Conservation (phyloP, 2,888 invertebrate species). For the Perdita meconis region DNA sequence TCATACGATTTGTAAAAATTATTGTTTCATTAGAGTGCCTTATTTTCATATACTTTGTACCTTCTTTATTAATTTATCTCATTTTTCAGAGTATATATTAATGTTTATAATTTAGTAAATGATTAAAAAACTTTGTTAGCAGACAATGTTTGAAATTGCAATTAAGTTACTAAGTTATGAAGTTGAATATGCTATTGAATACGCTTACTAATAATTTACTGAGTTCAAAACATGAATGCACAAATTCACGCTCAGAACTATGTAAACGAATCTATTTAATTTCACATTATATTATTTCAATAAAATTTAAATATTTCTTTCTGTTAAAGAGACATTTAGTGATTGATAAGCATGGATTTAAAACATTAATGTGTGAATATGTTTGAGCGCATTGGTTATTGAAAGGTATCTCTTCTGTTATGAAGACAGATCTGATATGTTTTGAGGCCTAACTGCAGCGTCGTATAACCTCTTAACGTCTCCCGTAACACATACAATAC, state of each 20-base stretch:
- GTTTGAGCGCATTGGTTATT: constrained; percentile 13
- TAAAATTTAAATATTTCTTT: too few species aligned
- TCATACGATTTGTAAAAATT: background rate
- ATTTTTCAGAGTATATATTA: constrained; percentile 1
- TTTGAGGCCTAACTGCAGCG: constrained; percentile 27
- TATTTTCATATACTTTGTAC: constrained; percentile 19
- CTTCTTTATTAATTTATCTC: constrained; percentile 33
- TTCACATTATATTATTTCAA: too few species aligned
- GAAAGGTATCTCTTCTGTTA: constrained; percentile 36
- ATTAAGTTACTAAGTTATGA: too few species aligned
- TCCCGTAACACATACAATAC: too few species aligned
- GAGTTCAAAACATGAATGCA: too few species aligned
- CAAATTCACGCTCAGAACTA: too few species aligned
- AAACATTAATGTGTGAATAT: constrained; percentile 15
- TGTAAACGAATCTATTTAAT: too few species aligned
- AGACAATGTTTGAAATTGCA: too few species aligned
- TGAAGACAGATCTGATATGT: constrained; percentile 25
- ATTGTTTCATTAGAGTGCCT: background rate
- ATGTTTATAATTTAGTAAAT: constrained; percentile 29
- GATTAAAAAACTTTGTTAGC: too few species aligned
- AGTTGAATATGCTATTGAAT: too few species aligned
- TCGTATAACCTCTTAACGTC: too few species aligned
- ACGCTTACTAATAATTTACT: too few species aligned
- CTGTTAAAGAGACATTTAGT: constrained; percentile 10
- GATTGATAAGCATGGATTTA: constrained; percentile 16